These are phyloP conservation scores for Asteroscopus sphinx DNA, from an alignment of 2,888 invertebrate species.

Conservation along the genomic window DNA sequence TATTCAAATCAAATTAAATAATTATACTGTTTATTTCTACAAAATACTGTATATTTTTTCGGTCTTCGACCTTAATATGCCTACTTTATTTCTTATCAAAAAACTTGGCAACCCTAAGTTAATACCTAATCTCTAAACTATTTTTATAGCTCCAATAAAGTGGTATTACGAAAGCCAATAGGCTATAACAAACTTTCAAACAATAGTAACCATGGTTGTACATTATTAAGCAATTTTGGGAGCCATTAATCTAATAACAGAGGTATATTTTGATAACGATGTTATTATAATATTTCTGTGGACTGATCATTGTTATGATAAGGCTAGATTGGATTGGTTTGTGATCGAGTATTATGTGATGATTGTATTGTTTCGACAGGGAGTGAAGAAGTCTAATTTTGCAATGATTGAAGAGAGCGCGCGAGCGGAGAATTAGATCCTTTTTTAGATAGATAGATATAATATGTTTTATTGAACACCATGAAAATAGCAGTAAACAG, in stretches of 20 bases:
- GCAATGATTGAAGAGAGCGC: slow-evolving; percentile 52
- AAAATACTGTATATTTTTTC: too few relatives aligned
- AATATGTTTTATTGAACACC: too few relatives aligned
- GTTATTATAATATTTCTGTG: slow-evolving; percentile 47
- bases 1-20: too few relatives aligned
- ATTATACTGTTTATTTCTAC: too few relatives aligned
- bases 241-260: slow-evolving; percentile 80
- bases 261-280: slow-evolving; percentile 56
- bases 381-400: slow-evolving; percentile 42
- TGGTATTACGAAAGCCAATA: slow-evolving; percentile 66
- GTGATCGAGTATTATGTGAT: slow-evolving; percentile 55
- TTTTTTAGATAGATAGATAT: neutral
- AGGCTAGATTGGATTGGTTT: slow-evolving; percentile 58
- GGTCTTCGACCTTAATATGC: too few relatives aligned
- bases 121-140: slow-evolving; percentile 46
- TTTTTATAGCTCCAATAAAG: slow-evolving; percentile 61
- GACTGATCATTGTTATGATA: slow-evolving; percentile 51
- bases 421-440: slow-evolving; percentile 24
- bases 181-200: slow-evolving; percentile 69
- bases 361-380: slow-evolving; percentile 49
- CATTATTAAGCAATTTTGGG: slow-evolving; percentile 79
- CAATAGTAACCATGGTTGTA: slow-evolving; percentile 66
- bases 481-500: too few relatives aligned
- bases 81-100: too few relatives aligned
- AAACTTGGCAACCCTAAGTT: too few relatives aligned